Percentiles rank a stretch among this genome's conserved stretches.
phyloP scores from a whole-genome alignment of 2,113 vertebrate species.

The Chaetodon auriga region DNA sequence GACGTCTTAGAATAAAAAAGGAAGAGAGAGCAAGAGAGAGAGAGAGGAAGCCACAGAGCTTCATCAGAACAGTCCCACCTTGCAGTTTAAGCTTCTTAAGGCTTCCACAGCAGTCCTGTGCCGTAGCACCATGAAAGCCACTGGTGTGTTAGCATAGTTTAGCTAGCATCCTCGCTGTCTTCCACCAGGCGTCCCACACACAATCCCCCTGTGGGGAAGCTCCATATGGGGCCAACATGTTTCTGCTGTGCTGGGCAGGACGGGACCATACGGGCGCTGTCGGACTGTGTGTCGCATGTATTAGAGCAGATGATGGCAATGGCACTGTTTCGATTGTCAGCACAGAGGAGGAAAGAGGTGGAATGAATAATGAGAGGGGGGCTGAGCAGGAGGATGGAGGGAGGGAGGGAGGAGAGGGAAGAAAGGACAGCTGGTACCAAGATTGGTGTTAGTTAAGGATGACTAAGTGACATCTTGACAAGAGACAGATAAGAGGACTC shows the following conservation, averaged over 20 bases:
- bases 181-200: slow-evolving; percentile 46
- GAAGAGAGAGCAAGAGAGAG: slow-evolving; percentile 9
- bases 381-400: slow-evolving; percentile 10
- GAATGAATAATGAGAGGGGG: slow-evolving; percentile 29
- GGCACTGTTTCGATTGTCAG: slow-evolving; percentile 53
- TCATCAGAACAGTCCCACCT: slow-evolving; percentile 47
- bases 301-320: slow-evolving; percentile 54
- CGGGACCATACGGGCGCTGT: slow-evolving; percentile 48
- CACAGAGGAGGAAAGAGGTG: slow-evolving; percentile 12
- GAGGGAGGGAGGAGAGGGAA: slow-evolving; percentile 23
- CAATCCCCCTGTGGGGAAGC: slow-evolving; percentile 45
- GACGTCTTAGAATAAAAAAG: slow-evolving; percentile 36
- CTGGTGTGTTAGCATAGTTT: slow-evolving; percentile 32
- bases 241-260: slow-evolving; percentile 32
- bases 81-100: slow-evolving; percentile 57
- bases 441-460: slow-evolving; percentile 67
- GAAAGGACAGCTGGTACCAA: slow-evolving; percentile 61
- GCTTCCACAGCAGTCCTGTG: slow-evolving; percentile 37
- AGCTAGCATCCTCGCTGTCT: slow-evolving; percentile 33
- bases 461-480: slow-evolving; percentile 74
- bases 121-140: slow-evolving; percentile 13
- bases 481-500: slow-evolving; percentile 58
- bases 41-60: slow-evolving; percentile 17
- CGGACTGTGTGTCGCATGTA: slow-evolving; percentile 26
- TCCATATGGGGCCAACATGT: slow-evolving; percentile 64